Percentiles rank a stretch among this genome's conserved stretches.
Conservation (phyloP, 1,140 invertebrate species). For the Macrocentrus cingulum region DNA sequence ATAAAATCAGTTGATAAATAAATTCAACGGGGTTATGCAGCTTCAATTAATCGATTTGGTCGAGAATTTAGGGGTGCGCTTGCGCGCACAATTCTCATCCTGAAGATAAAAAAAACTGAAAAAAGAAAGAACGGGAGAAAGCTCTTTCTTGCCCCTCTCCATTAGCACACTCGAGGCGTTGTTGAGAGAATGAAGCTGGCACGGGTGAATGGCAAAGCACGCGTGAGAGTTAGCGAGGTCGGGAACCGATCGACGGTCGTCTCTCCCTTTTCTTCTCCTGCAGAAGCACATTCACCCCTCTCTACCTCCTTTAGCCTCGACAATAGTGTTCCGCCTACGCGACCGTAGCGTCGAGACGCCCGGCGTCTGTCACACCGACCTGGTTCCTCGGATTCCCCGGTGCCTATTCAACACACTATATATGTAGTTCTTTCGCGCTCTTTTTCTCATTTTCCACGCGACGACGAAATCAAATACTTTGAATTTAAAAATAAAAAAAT, state of each 20-base stretch:
- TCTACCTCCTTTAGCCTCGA: conserved; percentile 5
- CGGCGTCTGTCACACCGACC: conserved; percentile 26
- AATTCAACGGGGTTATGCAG: too few species aligned
- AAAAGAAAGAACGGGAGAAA: background rate
- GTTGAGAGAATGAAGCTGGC: conserved; percentile 31
- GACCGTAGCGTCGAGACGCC: conserved; percentile 21
- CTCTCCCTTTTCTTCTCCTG: conserved; percentile 18
- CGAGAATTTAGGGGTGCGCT: too few species aligned
- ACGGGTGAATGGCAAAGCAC: conserved; percentile 23
- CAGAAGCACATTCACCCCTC: conserved; percentile 5
- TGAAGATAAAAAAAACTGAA: too few species aligned
- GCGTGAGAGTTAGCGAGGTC: conserved; percentile 50
- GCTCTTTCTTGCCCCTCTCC: background rate
- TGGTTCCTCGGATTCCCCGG: conserved; percentile 22
- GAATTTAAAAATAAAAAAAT: too few species aligned
- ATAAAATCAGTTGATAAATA: too few species aligned
- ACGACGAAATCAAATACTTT: too few species aligned
- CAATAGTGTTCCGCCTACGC: conserved; percentile 27
- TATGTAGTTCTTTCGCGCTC: conserved; percentile 15
- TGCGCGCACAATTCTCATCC: too few species aligned
- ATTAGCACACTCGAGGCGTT: too few species aligned
- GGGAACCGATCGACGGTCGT: conserved; percentile 45
- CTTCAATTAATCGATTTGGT: too few species aligned
- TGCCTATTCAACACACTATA: conserved; percentile 23
- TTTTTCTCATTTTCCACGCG: conserved; percentile 16